These are phyloP conservation scores for Zaprionus taronus DNA, from an alignment of 1,140 invertebrate species.

Conservation along the genomic window DNA sequence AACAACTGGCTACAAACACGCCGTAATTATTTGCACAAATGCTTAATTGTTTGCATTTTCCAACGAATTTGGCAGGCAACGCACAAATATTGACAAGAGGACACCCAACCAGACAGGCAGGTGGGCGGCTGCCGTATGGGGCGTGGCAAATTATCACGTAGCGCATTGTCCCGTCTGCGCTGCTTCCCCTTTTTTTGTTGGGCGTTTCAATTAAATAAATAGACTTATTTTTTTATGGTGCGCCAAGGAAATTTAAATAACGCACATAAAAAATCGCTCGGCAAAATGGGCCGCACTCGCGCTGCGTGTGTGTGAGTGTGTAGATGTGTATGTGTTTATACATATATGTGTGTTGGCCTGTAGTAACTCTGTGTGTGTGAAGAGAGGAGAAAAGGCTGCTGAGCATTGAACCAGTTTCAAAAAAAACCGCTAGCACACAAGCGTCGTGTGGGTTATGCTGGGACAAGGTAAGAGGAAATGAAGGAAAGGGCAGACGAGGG, in stretches of 20 bases:
- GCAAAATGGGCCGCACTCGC: conserved; percentile 26
- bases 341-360: background rate
- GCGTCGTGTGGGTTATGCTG: background rate
- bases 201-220: conserved; percentile 79
- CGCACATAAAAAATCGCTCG: conserved; percentile 54
- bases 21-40: conserved; percentile 79
- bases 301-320: conserved; percentile 19
- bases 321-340: conserved; percentile 29
- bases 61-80: conserved; percentile 60
- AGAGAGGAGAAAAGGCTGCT: background rate
- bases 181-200: conserved; percentile 48
- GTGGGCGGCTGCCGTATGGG: background rate
- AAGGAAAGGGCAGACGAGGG: background rate
- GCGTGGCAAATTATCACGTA: conserved; percentile 62
- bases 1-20: conserved; percentile 21
- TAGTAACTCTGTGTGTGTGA: background rate
- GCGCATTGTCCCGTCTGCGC: conserved; percentile 28
- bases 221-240: conserved; percentile 72
- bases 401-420: conserved; percentile 70
- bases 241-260: conserved; percentile 74
- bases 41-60: conserved; percentile 80
- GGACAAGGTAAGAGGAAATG: no score
- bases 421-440: conserved; percentile 45
- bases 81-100: conserved; percentile 71
- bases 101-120: background rate